Evolutionary conservation across 1,140 invertebrate genomes (phyloP).

Genomic region (Sinella curviseta): DNA sequence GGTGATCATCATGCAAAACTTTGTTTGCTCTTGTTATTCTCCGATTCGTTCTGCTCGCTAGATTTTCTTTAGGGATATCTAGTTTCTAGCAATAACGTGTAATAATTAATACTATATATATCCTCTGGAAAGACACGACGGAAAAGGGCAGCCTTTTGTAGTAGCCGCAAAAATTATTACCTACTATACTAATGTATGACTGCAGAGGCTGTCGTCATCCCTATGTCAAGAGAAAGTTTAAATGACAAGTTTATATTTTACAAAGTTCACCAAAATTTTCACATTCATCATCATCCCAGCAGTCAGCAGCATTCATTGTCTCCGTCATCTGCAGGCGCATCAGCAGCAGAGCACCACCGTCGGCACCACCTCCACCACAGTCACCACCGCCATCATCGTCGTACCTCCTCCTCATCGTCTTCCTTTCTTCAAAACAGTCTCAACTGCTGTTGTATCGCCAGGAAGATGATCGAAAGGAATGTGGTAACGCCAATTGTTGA

Average conservation of each 20-base stretch:
- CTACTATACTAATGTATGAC: neutral
- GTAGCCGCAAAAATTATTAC: neutral
- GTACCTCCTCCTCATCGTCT: neutral
- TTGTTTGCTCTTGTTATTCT: too few species aligned
- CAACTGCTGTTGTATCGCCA: slow-evolving; percentile 11
- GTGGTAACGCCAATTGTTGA: slow-evolving; percentile 17
- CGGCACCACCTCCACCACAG: neutral
- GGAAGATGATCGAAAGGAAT: slow-evolving; percentile 21
- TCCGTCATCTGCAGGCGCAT: neutral
- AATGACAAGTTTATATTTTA: slow-evolving; percentile 26
- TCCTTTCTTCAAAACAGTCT: slow-evolving; percentile 1
- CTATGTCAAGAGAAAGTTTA: slow-evolving; percentile 22
- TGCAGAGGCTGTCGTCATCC: neutral
- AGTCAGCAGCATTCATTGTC: neutral
- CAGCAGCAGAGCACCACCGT: neutral
- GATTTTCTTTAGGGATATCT: too few species aligned
- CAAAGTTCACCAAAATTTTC: slow-evolving; percentile 22
- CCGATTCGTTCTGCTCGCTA: too few species aligned
- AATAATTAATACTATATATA: neutral
- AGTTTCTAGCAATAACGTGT: too few species aligned
- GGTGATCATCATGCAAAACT: too few species aligned
- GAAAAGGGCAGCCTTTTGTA: too few species aligned
- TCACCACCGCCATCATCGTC: neutral
- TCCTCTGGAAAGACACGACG: neutral
- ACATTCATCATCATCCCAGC: slow-evolving; percentile 14